Conservation (phyloP, 2,113 vertebrate genomes). For the Cranoglanis bouderius region DNA sequence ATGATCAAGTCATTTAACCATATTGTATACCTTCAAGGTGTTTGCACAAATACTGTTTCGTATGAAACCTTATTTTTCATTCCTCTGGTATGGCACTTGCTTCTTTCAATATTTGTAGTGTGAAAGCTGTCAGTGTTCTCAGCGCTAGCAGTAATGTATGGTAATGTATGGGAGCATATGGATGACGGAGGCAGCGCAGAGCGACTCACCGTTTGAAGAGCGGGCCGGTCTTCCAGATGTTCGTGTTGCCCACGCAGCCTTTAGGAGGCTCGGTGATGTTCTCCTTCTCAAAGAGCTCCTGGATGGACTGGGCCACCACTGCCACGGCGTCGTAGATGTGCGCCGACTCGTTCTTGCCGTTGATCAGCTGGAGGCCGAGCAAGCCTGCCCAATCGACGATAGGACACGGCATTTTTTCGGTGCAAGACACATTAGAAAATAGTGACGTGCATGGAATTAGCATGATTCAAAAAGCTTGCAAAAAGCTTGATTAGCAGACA, state of each 20-base stretch:
- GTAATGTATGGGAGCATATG: conserved; percentile 47
- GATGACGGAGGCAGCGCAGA: conserved; percentile 14
- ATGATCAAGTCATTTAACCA: not conserved
- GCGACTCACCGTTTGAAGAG: conserved; percentile 90
- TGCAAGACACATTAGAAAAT: conserved; percentile 29
- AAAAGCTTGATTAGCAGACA: conserved; percentile 25
- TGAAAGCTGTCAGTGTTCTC: conserved; percentile 32
- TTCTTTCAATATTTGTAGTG: conserved; percentile 39
- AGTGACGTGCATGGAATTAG: conserved; percentile 43
- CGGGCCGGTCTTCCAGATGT: conserved; percentile 98
- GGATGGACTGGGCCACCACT: conserved; percentile 81
- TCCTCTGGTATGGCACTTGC: not conserved
- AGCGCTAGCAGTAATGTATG: conserved; percentile 42
- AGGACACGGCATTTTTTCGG: conserved; percentile 36
- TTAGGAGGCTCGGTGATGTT: conserved; percentile 74
- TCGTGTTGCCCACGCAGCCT: conserved; percentile 97
- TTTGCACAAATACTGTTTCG: not conserved
- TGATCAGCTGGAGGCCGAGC: conserved; percentile 95
- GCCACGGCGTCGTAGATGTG: conserved; percentile 96
- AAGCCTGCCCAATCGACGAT: conserved; percentile 77
- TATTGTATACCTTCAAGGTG: conserved; percentile 7
- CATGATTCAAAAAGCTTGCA: no score
- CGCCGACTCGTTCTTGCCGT: conserved; percentile 96
- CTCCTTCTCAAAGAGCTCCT: conserved; percentile 97
- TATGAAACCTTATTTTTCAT: conserved; percentile 20